Base-by-base conservation (phyloP, 2,797 vertebrate genomes). In the Lutjanus campechanus region DNA sequence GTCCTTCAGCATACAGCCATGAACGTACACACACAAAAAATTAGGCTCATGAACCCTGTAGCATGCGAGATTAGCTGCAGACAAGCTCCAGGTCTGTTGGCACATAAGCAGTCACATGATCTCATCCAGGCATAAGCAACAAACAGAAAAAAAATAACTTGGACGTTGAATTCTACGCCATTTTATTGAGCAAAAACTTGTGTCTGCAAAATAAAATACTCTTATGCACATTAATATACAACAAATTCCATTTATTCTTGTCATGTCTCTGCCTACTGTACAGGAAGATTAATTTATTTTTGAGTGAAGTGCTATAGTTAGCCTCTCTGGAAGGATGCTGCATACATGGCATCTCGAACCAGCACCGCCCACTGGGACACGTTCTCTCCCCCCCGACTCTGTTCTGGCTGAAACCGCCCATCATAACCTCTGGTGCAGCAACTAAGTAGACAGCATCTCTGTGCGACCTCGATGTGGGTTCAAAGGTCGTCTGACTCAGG, bases 401-500 rank as follows among this genome's bases (percentile, higher is more conserved):
- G 29, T 17, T 76, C 65, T 69, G 60, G 86, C 76, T 19, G 40
- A 63, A 79, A 68, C 63, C 0, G 10, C 47, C 70, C 62, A 75
- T 73, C 55, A 50, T 41, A 71, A 77, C 81, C 82, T 76, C 61
- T 59, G 75, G 65, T 76, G 74, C 72, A 77, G 69, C 74, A 68
- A 69, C 77, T 63, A 66, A 71, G 61, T 73, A 74, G 79, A 85
- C 73, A 87, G 64, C 84, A 82, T 84, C 84, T 80, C 77, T 69
- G 83, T 65, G 79, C 85, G 75, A 86, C 78, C 76, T 86, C 85
- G 85, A 71, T 71, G 80, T 5, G 59, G 69, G 80, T 82, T 99
- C 95, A 99, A 86, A 99, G 96, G 87, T 99, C 98, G 12, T 99
- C 98, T 61, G 98, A 97, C 93, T 99, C 98, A 69, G 98, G 97